Evolutionary conservation across 2,888 invertebrate genomes (phyloP).

Genomic region (Acrobeloides nanus): DNA sequence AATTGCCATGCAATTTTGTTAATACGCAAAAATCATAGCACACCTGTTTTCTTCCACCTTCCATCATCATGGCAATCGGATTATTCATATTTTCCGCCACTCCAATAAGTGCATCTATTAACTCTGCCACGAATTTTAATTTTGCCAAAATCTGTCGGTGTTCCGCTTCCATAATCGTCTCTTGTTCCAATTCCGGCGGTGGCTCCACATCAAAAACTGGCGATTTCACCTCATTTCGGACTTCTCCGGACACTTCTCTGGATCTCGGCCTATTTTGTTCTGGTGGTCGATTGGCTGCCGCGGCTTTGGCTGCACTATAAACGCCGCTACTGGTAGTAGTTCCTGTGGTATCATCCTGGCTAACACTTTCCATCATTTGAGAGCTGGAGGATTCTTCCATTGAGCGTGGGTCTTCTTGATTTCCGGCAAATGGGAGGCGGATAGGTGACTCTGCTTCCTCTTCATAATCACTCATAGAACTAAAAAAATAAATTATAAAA

Average conservation of each 20-base stretch:
- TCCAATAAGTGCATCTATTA: constrained; percentile 88
- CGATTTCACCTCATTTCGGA: constrained; percentile 1
- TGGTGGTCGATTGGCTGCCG: constrained; percentile 1
- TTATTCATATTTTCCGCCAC: constrained; percentile 58
- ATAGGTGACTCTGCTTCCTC: constrained; percentile 20
- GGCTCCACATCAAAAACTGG: constrained; percentile 24
- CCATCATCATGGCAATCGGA: constrained; percentile 52
- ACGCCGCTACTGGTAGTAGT: constrained; percentile 24
- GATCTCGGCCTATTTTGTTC: not conserved
- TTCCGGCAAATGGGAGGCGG: constrained; percentile 7
- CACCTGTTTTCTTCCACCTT: no score
- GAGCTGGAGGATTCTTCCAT: constrained; percentile 22
- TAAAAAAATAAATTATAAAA: constrained; percentile 1
- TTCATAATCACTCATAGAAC: constrained; percentile 21
- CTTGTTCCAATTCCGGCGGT: constrained; percentile 83
- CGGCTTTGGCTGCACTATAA: constrained; percentile 23
- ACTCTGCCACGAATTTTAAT: constrained; percentile 86
- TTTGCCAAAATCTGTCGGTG: constrained; percentile 68
- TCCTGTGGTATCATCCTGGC: constrained; percentile 27
- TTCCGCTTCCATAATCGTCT: constrained; percentile 75
- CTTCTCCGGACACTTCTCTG: not conserved
- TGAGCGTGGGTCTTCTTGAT: not conserved
- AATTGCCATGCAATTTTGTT: no score
- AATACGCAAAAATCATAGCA: constrained; percentile 4
- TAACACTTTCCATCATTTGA: constrained; percentile 40